Base-by-base conservation (phyloP, 1,140 invertebrate species). In the Phenacoccus solenopsis region DNA sequence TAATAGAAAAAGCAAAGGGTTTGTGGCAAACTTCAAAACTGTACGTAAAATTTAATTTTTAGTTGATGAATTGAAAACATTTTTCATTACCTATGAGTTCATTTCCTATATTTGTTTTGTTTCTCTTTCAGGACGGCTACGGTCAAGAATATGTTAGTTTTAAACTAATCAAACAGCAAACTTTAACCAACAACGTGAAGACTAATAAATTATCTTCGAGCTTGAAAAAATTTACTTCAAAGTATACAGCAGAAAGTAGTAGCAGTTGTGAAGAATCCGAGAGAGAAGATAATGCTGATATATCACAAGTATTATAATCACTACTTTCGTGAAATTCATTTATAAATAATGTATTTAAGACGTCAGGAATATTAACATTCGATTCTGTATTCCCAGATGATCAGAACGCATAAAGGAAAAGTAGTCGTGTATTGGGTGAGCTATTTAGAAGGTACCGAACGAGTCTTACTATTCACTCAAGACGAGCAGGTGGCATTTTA, bases 371-470 rank as follows among this genome's bases (percentile, higher is more conserved):
- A 32, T 32, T 67, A 59, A 67, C 21, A 13, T 25, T 4, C 7
- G 22, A 70, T 61, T 27, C 30, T 69, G 24, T 57, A 56, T 30
- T 73, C 70, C 69, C 61, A 76, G 73, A 38, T 77, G 72, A 61
- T 73, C 74, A 78, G 78, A 69, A 76, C 81, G 1, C 78, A 83
- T 25, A 83, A 80, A 72, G 84, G 85, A 73, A 80, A 82, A 72
- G 80, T 90, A 9, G 80, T 86, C 1, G 86, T 93, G n/a, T 90
- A 90, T 74, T 93, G 90, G 90, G 84, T 91, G 30, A 90, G 88
- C 68, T 91, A 88, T 72, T 81, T 89, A 74, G 87, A 91, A 72
- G 84, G 84, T 0, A 82, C 84, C 28, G 90, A 94, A 78, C 80
- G 89, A 75, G 87, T 90, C 0, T 80, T 93, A 25, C 81, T 91